A percentile compares a stretch with the other conserved stretches of the same genome.
Evolutionary conservation across 2,888 invertebrate genomes (phyloP).

Genomic region (Oasisia sp.): DNA sequence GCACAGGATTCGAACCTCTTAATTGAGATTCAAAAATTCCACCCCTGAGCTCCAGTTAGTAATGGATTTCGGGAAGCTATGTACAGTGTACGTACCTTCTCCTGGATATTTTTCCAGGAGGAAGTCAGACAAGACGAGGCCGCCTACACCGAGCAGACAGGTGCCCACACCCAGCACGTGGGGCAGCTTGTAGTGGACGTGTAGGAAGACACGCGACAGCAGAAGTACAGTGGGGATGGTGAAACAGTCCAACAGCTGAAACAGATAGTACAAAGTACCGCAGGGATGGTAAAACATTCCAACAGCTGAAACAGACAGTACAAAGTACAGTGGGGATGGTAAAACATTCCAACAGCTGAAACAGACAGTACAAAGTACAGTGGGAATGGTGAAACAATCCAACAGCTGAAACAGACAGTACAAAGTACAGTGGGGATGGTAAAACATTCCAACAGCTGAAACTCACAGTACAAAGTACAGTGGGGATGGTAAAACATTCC

Average conservation of each 20-base stretch:
- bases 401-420: not conserved
- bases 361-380: not conserved
- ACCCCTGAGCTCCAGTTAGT: no score
- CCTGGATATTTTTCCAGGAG: conserved; percentile 61
- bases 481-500: not conserved
- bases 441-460: not conserved
- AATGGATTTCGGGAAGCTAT: not conserved
- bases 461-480: not conserved
- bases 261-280: conserved; percentile 58
- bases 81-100: not conserved
- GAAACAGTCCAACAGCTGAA: conserved; percentile 85
- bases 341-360: not conserved
- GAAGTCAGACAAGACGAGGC: conserved; percentile 85
- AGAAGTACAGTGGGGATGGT: conserved; percentile 84
- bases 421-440: not conserved
- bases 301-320: not conserved
- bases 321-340: not conserved
- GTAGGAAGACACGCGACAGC: conserved; percentile 81
- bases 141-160: conserved; percentile 83
- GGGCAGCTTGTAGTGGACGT: conserved; percentile 78
- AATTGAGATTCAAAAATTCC: no score
- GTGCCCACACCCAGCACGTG: conserved; percentile 83
- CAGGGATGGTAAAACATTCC: not conserved
- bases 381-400: not conserved
- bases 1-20: no score